Evolutionary conservation across 2,113 vertebrate species (phyloP).

Genomic region (Sclerurus mexicanus): DNA sequence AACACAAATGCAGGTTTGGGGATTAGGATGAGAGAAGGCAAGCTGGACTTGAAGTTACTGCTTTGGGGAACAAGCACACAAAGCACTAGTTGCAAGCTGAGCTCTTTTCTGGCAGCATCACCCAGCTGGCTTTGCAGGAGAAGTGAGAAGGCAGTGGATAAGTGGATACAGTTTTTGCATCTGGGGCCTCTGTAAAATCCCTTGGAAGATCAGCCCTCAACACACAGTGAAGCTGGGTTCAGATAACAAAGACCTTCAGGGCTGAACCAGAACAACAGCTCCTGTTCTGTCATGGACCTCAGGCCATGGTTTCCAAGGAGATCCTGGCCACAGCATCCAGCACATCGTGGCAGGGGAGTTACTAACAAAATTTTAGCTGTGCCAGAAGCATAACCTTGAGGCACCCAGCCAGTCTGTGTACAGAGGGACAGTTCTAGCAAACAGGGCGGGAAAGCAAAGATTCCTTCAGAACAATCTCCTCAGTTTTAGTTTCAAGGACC

Average conservation of each 20-base stretch:
- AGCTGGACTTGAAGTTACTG: background rate
- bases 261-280: background rate
- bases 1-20: constrained; percentile 6
- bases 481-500: background rate
- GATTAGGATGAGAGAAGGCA: constrained; percentile 6
- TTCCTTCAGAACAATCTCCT: background rate
- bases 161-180: background rate
- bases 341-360: background rate
- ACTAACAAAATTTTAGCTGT: background rate
- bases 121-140: background rate
- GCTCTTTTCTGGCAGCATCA: background rate
- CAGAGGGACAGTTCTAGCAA: background rate
- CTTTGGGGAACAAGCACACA: background rate
- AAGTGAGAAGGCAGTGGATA: background rate
- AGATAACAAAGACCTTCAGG: background rate
- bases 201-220: background rate
- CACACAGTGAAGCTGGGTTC: background rate
- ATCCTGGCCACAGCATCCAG: background rate
- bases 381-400: background rate
- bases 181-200: background rate
- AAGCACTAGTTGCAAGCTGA: background rate
- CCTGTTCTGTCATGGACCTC: background rate
- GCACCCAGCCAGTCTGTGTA: background rate
- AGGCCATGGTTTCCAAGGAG: background rate
- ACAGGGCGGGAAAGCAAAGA: background rate